Percentiles rank a stretch among this genome's conserved stretches.
Evolutionary conservation across 1,140 invertebrate species (phyloP).

Genomic region (Cotesia typhae): DNA sequence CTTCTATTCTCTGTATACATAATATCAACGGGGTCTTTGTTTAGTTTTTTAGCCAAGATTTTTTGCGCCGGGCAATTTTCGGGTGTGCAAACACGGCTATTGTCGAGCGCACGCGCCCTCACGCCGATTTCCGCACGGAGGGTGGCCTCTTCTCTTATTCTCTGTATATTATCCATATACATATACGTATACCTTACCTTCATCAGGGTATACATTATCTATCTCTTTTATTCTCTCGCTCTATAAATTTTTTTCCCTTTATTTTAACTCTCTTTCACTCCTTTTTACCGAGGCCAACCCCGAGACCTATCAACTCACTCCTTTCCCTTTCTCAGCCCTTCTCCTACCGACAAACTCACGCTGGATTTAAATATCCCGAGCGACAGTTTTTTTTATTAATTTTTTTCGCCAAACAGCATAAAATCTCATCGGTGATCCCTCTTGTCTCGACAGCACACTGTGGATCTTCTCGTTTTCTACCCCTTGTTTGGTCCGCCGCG

Average conservation of each 20-base stretch:
- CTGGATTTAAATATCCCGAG: conserved; percentile 37
- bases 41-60: conserved; percentile 32
- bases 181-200: neutral
- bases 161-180: neutral
- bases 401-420: conserved; percentile 1
- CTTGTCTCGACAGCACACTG: conserved; percentile 12
- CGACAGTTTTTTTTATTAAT: conserved; percentile 27
- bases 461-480: neutral
- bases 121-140: conserved; percentile 40
- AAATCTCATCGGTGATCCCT: conserved; percentile 11
- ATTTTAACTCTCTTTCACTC: conserved; percentile 5
- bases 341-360: neutral
- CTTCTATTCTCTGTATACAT: conserved; percentile 19
- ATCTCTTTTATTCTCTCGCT: conserved; percentile 27
- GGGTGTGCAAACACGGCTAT: conserved; percentile 41
- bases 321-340: neutral
- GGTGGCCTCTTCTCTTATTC: conserved; percentile 33
- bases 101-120: conserved; percentile 40
- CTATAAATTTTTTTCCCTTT: no score
- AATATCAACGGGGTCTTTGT: conserved; percentile 29
- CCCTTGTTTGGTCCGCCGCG: conserved; percentile 45
- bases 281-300: conserved; percentile 2
- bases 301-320: neutral
- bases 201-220: conserved; percentile 13
- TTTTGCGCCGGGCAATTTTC: conserved; percentile 42